phyloP scores from a whole-genome alignment of 2,113 vertebrate species.

The Girardinichthys multiradiatus region DNA sequence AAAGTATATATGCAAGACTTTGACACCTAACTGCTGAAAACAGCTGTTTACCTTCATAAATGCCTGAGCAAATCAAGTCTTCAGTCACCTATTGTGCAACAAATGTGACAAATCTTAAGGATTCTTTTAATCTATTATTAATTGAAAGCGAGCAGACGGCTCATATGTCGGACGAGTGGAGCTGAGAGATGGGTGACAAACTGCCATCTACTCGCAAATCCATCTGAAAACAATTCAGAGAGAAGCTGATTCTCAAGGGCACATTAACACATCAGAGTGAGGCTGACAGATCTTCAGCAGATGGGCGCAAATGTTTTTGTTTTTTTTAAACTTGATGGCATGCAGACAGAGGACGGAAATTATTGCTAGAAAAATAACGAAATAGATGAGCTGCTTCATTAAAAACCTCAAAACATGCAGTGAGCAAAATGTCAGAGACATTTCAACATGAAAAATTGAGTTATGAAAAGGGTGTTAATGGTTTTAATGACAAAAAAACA shows the following conservation, averaged over 20 bases:
- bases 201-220: conserved; percentile 41
- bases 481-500: conserved; percentile 26
- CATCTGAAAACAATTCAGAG: conserved; percentile 46
- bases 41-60: conserved; percentile 45
- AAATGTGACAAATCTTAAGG: conserved; percentile 28
- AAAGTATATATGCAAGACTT: conserved; percentile 37
- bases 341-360: conserved; percentile 44
- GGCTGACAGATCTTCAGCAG: conserved; percentile 72
- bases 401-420: conserved; percentile 33
- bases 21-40: conserved; percentile 30
- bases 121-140: conserved; percentile 34
- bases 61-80: conserved; percentile 37
- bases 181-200: conserved; percentile 24
- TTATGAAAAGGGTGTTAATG: conserved; percentile 4
- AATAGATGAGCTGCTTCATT: conserved; percentile 36
- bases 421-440: neutral
- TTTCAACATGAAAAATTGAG: neutral
- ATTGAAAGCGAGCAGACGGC: conserved; percentile 23
- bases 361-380: conserved; percentile 33
- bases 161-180: conserved; percentile 36
- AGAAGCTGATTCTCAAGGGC: conserved; percentile 45
- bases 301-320: conserved; percentile 45
- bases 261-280: conserved; percentile 53
- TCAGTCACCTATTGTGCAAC: conserved; percentile 28
- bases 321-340: conserved; percentile 38